Percentiles rank a stretch among this genome's conserved stretches.
These are phyloP conservation scores for Drosophila demipolita DNA, from an alignment of 2,888 invertebrate genomes.

Conservation along the genomic window DNA sequence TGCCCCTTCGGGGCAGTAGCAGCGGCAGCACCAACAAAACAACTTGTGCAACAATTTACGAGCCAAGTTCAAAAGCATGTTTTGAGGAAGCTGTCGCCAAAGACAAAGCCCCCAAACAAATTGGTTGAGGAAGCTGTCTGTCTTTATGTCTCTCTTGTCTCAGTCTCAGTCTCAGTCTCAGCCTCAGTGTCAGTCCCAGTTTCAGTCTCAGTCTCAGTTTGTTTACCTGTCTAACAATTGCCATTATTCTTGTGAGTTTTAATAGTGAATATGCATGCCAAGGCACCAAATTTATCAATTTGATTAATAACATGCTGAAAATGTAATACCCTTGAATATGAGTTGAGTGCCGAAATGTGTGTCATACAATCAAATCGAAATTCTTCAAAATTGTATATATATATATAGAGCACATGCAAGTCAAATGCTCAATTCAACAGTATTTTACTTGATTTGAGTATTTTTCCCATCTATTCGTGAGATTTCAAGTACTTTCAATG, in stretches of 20 bases:
- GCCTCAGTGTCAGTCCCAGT: neutral
- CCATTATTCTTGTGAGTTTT: slow-evolving; percentile 72
- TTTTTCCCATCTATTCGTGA: neutral
- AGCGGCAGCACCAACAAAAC: slow-evolving; percentile 1
- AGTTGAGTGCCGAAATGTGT: neutral
- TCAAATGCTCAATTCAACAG: neutral
- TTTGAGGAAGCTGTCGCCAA: slow-evolving; percentile 78
- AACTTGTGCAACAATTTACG: slow-evolving; percentile 52
- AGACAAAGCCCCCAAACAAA: slow-evolving; percentile 71
- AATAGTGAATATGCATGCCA: slow-evolving; percentile 53
- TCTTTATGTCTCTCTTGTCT: slow-evolving; percentile 24
- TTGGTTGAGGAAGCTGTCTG: slow-evolving; percentile 69
- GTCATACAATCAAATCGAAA: neutral
- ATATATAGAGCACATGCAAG: neutral
- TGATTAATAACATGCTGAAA: slow-evolving; percentile 4
- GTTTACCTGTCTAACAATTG: slow-evolving; percentile 68
- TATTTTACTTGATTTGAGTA: neutral
- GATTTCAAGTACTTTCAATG: neutral
- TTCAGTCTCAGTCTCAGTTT: slow-evolving; percentile 39
- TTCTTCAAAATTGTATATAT: neutral
- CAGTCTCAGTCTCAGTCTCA: slow-evolving; percentile 17
- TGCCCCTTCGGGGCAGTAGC: slow-evolving; percentile 62
- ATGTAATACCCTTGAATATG: slow-evolving; percentile 26
- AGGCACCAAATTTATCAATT: slow-evolving; percentile 7
- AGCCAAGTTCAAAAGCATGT: slow-evolving; percentile 74